phyloP scores from a whole-genome alignment of 2,797 vertebrate species.

The Pipistrellus pipistrellus region DNA sequence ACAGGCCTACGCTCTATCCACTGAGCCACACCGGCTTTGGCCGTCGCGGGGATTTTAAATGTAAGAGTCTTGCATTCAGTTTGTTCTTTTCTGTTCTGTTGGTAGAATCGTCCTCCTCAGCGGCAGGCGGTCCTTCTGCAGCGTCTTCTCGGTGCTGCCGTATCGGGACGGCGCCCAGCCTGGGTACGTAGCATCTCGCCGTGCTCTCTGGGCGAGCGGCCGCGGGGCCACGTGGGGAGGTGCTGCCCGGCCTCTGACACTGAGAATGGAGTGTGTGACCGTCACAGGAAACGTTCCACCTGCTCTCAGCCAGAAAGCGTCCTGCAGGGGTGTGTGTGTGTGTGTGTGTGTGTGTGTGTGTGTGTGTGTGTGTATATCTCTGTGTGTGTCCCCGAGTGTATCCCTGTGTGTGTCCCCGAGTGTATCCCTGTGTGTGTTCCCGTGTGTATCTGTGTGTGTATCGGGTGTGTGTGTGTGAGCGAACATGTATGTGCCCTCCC shows the following conservation, averaged over 20 bases:
- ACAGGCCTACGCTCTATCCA: too few relatives aligned
- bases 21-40: too few relatives aligned
- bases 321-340: background rate
- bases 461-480: too few relatives aligned
- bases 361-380: too few relatives aligned
- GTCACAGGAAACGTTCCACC: background rate
- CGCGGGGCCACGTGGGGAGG: background rate
- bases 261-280: constrained; percentile 16
- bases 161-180: constrained; percentile 98
- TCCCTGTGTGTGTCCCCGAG: too few relatives aligned
- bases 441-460: too few relatives aligned
- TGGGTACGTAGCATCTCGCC: constrained; percentile 95
- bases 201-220: constrained; percentile 75
- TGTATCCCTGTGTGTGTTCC: too few relatives aligned
- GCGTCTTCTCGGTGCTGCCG: constrained; percentile 99
- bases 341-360: too few relatives aligned
- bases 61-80: background rate
- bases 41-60: too few relatives aligned
- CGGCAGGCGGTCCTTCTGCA: constrained; percentile 99
- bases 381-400: too few relatives aligned
- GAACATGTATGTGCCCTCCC: fast-evolving
- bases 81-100: constrained; percentile 88
- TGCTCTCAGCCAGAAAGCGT: constrained; percentile 66
- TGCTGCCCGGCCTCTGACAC: background rate
- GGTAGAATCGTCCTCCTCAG: constrained; percentile 99